A percentile compares a stretch with the other conserved stretches of the same genome.
Evolutionary conservation across 2,888 invertebrate genomes (phyloP).

Genomic region (Schizaphis graminum): DNA sequence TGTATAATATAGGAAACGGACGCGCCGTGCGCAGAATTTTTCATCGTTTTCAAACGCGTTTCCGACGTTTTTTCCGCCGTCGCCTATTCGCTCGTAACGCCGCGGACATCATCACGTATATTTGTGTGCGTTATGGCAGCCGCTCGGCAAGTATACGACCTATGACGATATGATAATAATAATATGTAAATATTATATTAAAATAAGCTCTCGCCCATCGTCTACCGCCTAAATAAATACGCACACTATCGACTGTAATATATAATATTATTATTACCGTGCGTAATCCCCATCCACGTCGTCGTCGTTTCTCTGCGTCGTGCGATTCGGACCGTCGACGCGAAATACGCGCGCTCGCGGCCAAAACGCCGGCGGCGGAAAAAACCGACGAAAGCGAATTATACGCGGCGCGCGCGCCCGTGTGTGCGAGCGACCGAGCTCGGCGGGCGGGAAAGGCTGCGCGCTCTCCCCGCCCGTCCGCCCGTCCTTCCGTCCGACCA

Average conservation of each 20-base stretch:
- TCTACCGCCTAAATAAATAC: too few relatives aligned
- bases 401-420: neutral
- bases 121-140: too few relatives aligned
- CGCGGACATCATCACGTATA: neutral
- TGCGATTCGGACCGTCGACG: neutral
- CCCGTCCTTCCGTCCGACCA: neutral
- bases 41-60: neutral
- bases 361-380: constrained; percentile 7
- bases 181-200: too few relatives aligned
- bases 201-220: too few relatives aligned
- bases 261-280: neutral
- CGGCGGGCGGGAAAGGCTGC: constrained; percentile 9
- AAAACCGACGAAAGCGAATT: constrained; percentile 48
- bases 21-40: neutral
- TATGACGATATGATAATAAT: too few relatives aligned
- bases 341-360: neutral
- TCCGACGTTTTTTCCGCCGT: neutral
- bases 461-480: constrained; percentile 18
- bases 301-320: neutral
- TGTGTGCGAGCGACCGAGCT: neutral
- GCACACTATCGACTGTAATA: too few relatives aligned
- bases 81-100: neutral
- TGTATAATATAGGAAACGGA: too few relatives aligned
- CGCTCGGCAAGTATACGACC: too few relatives aligned
- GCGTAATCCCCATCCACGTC: neutral